A percentile compares a stretch with the other conserved stretches of the same genome.
phyloP scores from a whole-genome alignment of 2,113 vertebrate species.

The Diphyllodes magnificus region DNA sequence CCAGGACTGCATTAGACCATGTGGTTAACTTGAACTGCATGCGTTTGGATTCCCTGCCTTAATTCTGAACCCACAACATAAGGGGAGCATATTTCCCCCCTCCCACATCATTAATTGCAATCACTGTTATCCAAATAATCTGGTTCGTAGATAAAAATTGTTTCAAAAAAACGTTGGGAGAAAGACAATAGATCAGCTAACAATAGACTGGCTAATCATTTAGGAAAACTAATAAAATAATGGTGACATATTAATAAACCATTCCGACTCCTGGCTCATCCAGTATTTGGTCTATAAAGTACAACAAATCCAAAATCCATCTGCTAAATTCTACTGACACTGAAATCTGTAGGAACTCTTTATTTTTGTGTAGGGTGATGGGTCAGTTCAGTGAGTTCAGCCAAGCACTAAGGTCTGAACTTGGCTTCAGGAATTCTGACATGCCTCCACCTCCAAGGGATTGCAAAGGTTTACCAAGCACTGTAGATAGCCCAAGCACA shows the following conservation, averaged over 20 bases:
- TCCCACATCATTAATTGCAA: slow-evolving; percentile 54
- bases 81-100: slow-evolving; percentile 37
- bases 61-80: slow-evolving; percentile 52
- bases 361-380: slow-evolving; percentile 10
- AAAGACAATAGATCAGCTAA: slow-evolving; percentile 38
- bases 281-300: slow-evolving; percentile 36
- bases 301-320: slow-evolving; percentile 29
- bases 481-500: background rate
- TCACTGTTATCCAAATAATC: slow-evolving; percentile 55
- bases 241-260: slow-evolving; percentile 47
- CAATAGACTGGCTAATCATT: slow-evolving; percentile 20
- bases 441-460: slow-evolving; percentile 13
- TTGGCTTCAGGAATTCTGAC: slow-evolving; percentile 51
- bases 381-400: slow-evolving; percentile 65
- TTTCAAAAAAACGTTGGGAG: background rate
- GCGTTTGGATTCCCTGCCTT: slow-evolving; percentile 36
- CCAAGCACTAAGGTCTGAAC: slow-evolving; percentile 61
- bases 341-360: background rate
- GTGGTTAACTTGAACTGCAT: slow-evolving; percentile 45
- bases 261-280: slow-evolving; percentile 42
- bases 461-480: background rate
- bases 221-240: slow-evolving; percentile 46
- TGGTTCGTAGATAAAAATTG: slow-evolving; percentile 33
- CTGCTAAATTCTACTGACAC: slow-evolving; percentile 24
- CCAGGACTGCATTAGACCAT: slow-evolving; percentile 25